Evolutionary conservation across 2,113 vertebrate genomes (phyloP).

Genomic region (Boleophthalmus pectinirostris): DNA sequence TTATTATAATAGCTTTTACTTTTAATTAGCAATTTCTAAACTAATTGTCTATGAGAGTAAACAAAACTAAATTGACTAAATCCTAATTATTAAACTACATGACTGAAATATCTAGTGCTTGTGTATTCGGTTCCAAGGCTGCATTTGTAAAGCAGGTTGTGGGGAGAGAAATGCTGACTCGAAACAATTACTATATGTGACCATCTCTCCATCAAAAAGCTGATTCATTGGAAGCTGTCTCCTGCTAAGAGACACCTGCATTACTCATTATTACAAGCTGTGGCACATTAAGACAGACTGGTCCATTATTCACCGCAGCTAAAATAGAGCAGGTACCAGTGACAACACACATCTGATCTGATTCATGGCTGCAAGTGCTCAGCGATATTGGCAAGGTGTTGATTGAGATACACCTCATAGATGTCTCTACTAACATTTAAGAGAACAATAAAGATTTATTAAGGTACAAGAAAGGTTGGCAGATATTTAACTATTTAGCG

Average conservation of each 20-base stretch:
- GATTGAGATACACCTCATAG: constrained; percentile 42
- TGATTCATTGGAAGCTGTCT: constrained; percentile 29
- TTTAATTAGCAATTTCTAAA: neutral
- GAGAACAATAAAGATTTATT: neutral
- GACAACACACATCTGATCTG: constrained; percentile 21
- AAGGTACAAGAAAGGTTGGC: no score
- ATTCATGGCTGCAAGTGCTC: constrained; percentile 32
- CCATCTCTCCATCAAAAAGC: constrained; percentile 26
- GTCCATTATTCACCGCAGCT: constrained; percentile 34
- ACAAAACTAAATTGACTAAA: constrained; percentile 2
- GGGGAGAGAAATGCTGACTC: constrained; percentile 29
- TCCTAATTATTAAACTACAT: neutral
- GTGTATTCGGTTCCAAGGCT: neutral
- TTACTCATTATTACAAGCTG: constrained; percentile 36
- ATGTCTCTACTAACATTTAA: constrained; percentile 3
- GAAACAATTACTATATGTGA: constrained; percentile 32
- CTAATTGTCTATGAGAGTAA: neutral
- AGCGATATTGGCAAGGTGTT: constrained; percentile 38
- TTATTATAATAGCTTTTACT: neutral
- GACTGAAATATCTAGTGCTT: neutral
- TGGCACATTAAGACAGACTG: constrained; percentile 35
- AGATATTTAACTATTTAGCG: no score
- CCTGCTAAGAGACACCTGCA: constrained; percentile 16
- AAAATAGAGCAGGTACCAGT: constrained; percentile 2
- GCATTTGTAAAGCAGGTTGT: constrained; percentile 1